Evolutionary conservation across 1,140 invertebrate genomes (phyloP).

Genomic region (Harpegnathos saltator): DNA sequence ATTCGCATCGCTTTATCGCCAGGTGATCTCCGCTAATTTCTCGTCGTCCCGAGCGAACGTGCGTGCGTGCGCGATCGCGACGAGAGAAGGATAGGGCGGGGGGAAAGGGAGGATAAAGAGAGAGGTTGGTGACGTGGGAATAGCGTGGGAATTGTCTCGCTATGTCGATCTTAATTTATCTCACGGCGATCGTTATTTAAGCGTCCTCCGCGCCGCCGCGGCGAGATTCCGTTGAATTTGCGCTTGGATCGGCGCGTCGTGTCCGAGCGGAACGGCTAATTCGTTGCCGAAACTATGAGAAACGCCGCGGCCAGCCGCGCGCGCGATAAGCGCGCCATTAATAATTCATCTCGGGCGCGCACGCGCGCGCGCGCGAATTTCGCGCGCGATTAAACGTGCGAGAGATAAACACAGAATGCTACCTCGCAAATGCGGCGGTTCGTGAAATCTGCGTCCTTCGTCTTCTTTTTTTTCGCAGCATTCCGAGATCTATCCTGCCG

Average conservation of each 20-base stretch:
- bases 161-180: conserved; percentile 52
- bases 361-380: conserved; percentile 30
- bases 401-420: too few relatives aligned
- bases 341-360: conserved; percentile 41
- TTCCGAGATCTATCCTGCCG: too few relatives aligned
- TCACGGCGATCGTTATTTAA: conserved; percentile 31
- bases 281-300: conserved; percentile 32
- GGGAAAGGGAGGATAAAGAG: too few relatives aligned
- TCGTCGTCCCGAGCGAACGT: conserved; percentile 6
- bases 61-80: neutral
- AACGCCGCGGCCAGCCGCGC: conserved; percentile 8
- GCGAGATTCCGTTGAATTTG: conserved; percentile 34
- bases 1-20: conserved; percentile 47
- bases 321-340: conserved; percentile 31
- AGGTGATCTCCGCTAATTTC: conserved; percentile 60
- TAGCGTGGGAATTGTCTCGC: conserved; percentile 30
- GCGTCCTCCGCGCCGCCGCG: neutral
- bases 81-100: too few relatives aligned
- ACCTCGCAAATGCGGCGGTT: neutral
- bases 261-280: conserved; percentile 33
- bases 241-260: conserved; percentile 42
- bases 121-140: neutral
- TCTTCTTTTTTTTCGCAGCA: too few relatives aligned
- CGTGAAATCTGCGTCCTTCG: too few relatives aligned
- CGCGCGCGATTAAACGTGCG: conserved; percentile 2